phyloP scores from a whole-genome alignment of 1,140 invertebrate species.

The Steinernema khuongi region DNA sequence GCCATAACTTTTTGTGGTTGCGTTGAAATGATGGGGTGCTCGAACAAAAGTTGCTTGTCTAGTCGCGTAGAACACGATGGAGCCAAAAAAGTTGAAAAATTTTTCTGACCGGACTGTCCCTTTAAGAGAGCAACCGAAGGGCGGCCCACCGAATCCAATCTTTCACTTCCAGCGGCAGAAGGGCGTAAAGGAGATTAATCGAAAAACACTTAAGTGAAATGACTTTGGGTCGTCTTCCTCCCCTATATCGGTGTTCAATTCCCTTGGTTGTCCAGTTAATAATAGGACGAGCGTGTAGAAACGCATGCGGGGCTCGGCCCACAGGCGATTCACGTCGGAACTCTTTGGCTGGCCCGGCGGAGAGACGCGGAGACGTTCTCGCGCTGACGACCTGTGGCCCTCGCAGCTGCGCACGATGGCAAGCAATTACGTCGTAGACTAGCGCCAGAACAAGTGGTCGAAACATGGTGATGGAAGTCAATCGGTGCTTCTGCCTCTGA shows the following conservation, averaged over 20 bases:
- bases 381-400: not conserved
- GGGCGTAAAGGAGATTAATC: conserved; percentile 8
- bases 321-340: not conserved
- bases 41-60: too few species aligned
- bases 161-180: not conserved
- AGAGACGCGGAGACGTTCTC: not conserved
- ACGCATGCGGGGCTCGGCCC: not conserved
- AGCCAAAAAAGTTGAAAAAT: too few species aligned
- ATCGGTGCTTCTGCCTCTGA: conserved; percentile 11
- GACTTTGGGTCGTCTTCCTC: conserved; percentile 12
- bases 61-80: too few species aligned
- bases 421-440: conserved; percentile 10
- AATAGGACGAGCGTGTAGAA: not conserved
- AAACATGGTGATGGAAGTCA: conserved; percentile 7
- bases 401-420: not conserved
- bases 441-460: conserved; percentile 1
- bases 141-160: not conserved
- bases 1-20: too few species aligned
- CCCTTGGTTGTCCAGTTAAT: conserved; percentile 6
- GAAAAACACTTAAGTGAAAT: conserved; percentile 13
- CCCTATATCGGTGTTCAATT: not conserved
- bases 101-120: too few species aligned
- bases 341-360: not conserved
- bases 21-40: too few species aligned
- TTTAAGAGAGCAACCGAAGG: not conserved